Evolutionary conservation across 2,113 vertebrate genomes (phyloP).

Genomic region (Rhinoderma darwinii): DNA sequence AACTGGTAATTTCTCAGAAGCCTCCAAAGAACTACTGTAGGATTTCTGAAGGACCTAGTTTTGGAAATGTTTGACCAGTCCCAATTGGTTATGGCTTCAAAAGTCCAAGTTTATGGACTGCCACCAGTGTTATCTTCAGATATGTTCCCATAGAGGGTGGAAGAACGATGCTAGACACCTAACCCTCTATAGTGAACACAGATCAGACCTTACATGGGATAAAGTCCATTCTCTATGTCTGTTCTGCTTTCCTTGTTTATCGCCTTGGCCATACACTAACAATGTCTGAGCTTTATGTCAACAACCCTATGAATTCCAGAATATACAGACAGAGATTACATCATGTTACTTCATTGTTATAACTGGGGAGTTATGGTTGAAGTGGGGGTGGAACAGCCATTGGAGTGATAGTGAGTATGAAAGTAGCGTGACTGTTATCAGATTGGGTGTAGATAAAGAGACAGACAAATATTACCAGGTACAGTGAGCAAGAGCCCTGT

Average conservation of each 20-base stretch:
- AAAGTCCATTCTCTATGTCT: background rate
- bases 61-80: too few species aligned
- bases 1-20: too few species aligned
- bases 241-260: background rate
- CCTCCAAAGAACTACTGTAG: too few species aligned
- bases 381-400: background rate
- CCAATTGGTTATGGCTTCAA: too few species aligned
- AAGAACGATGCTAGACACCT: background rate
- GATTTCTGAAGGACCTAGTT: too few species aligned
- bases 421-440: background rate
- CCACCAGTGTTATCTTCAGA: too few species aligned
- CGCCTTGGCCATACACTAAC: background rate
- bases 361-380: background rate
- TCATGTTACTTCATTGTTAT: conserved; percentile 14
- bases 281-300: background rate
- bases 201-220: background rate
- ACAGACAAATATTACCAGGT: background rate
- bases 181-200: background rate
- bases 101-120: too few species aligned
- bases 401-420: background rate
- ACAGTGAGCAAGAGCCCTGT: conserved; percentile 13
- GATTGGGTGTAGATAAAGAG: background rate
- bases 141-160: too few species aligned
- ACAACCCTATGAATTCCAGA: conserved; percentile 7
- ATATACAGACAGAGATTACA: conserved; percentile 1